Base-by-base conservation (phyloP, 2,888 invertebrate genomes). In the Agonopterix heracliana region DNA sequence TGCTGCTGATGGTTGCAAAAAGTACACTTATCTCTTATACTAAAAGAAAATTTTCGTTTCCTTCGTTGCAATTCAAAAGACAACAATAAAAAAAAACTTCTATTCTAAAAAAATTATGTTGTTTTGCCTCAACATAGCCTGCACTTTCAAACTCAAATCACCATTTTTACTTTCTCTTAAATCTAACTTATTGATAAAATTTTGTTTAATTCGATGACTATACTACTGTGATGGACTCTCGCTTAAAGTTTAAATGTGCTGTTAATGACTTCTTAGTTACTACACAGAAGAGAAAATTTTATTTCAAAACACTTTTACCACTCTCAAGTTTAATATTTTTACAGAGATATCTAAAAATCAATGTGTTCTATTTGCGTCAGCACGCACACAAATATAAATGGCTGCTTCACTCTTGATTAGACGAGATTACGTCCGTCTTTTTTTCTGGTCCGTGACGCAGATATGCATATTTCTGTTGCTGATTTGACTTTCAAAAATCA, bases 171-270 rank as follows among this genome's bases (percentile, higher is more conserved):
- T 41, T 12, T 9, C 3, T 12, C 41, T 41, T 38, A 38, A 38
- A 38, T 38, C n/a, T n/a, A 38, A 10, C 38, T 38, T 9, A 71
- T 66, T 60, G 59, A 56, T 49, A 49, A 54, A 58, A 59, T 60
- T 51, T 54, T 57, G 58, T 68, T 66, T 61, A 64, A 60, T 63
- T 58, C 66, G 63, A 67, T 71, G 3, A 45, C 45, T 73, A 68
- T 48, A 53, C 68, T 71, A 75, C 52, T 77, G 77, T 78, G 74
- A 78, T 78, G 78, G 71, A 77, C 74, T 74, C 66, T 68, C 63
- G 60, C 56, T 67, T 73, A 60, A 64, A 46, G 52, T 51, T 52
- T 57, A 60, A 55, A 63, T 54, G 69, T 73, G 70, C 65, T 66
- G 63, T 66, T 71, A 68, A 53, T 69, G 67, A 67, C 69, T 71